phyloP scores from a whole-genome alignment of 2,113 vertebrate genomes.

The Leptosomus discolor region DNA sequence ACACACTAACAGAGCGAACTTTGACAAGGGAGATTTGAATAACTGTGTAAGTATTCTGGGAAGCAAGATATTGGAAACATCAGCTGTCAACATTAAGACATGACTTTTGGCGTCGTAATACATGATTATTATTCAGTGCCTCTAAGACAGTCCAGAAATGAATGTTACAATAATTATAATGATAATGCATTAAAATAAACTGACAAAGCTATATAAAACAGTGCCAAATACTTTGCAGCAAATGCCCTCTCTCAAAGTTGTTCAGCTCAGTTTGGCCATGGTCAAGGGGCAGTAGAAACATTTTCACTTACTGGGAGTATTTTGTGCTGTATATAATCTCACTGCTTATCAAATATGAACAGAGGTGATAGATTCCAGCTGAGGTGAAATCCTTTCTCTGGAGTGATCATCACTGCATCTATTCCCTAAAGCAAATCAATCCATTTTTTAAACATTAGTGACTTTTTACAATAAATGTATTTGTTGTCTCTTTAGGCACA shows the following conservation, averaged over 20 bases:
- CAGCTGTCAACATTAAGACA: neutral
- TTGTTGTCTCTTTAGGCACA: neutral
- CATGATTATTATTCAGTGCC: neutral
- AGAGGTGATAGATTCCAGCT: neutral
- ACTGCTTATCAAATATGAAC: neutral
- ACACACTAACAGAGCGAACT: neutral
- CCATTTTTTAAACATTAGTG: neutral
- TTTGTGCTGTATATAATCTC: neutral
- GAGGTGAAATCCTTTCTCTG: neutral
- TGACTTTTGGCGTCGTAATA: neutral
- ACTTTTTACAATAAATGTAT: neutral
- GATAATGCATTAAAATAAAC: neutral
- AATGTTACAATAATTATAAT: neutral
- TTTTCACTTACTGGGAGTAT: neutral
- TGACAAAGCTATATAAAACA: neutral
- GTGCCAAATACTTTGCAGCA: neutral
- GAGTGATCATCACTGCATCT: neutral
- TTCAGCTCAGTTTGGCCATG: neutral
- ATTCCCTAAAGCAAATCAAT: neutral
- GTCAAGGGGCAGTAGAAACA: neutral
- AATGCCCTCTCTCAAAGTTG: neutral
- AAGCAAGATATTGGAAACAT: neutral
- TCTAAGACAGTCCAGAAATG: neutral
- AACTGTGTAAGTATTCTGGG: neutral
- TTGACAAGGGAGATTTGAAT: neutral